Percentiles rank a stretch among this genome's conserved stretches.
These are phyloP conservation scores for Operophtera brumata DNA, from an alignment of 2,888 invertebrate genomes.

Conservation along the genomic window DNA sequence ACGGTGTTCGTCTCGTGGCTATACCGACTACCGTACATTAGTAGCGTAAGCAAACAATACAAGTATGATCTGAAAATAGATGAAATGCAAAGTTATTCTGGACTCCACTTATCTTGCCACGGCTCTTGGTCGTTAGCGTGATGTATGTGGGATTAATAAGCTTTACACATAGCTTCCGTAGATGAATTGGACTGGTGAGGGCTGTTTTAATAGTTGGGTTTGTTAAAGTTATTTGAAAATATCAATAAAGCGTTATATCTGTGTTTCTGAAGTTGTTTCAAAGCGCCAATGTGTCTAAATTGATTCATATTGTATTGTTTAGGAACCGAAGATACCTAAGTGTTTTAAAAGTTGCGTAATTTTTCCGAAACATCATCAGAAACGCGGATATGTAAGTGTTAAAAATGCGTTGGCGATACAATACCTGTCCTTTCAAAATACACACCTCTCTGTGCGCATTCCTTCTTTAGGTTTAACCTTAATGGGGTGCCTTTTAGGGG, in stretches of 20 bases:
- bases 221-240: conserved; percentile 29
- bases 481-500: conserved; percentile 93
- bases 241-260: conserved; percentile 58
- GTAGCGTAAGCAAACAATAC: conserved; percentile 60
- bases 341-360: neutral
- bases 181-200: conserved; percentile 22
- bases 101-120: conserved; percentile 33
- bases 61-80: conserved; percentile 48
- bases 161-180: conserved; percentile 34
- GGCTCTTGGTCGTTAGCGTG: conserved; percentile 34
- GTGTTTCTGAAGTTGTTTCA: conserved; percentile 50
- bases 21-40: conserved; percentile 43
- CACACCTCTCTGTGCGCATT: conserved; percentile 96
- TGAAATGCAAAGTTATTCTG: conserved; percentile 54
- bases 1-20: neutral
- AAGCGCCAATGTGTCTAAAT: neutral
- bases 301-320: neutral
- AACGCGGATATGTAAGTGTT: conserved; percentile 71
- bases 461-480: conserved; percentile 92
- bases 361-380: conserved; percentile 41
- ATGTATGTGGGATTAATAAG: conserved; percentile 51
- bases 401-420: conserved; percentile 82
- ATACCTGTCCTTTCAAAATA: conserved; percentile 83
- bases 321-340: neutral
- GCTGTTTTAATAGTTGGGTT: conserved; percentile 18